These are phyloP conservation scores for Zaprionus africanus DNA, from an alignment of 1,140 invertebrate genomes.

Conservation along the genomic window DNA sequence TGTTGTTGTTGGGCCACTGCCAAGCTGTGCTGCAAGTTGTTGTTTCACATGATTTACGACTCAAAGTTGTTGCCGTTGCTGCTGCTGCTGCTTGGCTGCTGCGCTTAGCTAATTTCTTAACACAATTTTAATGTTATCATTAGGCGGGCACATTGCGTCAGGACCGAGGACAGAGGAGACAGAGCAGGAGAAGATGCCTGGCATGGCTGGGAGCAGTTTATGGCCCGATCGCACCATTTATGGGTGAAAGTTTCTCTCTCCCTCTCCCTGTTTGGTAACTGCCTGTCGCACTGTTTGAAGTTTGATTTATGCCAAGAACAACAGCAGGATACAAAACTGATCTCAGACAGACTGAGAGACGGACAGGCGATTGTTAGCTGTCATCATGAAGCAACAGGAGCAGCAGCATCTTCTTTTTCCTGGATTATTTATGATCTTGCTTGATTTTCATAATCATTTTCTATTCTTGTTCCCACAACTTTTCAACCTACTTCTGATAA, in stretches of 20 bases:
- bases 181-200: not conserved
- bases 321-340: slow-evolving; percentile 44
- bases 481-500: not conserved
- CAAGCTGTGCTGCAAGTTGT: slow-evolving; percentile 29
- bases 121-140: slow-evolving; percentile 83
- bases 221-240: slow-evolving; percentile 65
- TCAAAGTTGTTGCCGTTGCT: slow-evolving; percentile 36
- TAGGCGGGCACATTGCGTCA: slow-evolving; percentile 70
- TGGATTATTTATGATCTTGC: slow-evolving; percentile 1
- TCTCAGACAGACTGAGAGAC: not conserved
- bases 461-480: not conserved
- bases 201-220: slow-evolving; percentile 36
- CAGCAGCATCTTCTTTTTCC: not conserved
- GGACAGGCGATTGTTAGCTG: slow-evolving; percentile 10
- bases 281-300: slow-evolving; percentile 60
- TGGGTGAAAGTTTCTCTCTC: slow-evolving; percentile 67
- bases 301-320: slow-evolving; percentile 67
- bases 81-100: not conserved
- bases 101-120: slow-evolving; percentile 76
- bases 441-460: not conserved
- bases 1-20: not conserved
- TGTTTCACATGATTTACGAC: slow-evolving; percentile 74
- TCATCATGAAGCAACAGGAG: not conserved
- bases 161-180: slow-evolving; percentile 21
- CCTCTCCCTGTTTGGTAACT: slow-evolving; percentile 38